Evolutionary conservation across 2,888 invertebrate genomes (phyloP), one percentile per base, ranked within the genome.

Genomic region (Eupithecia pulchellata): DNA sequence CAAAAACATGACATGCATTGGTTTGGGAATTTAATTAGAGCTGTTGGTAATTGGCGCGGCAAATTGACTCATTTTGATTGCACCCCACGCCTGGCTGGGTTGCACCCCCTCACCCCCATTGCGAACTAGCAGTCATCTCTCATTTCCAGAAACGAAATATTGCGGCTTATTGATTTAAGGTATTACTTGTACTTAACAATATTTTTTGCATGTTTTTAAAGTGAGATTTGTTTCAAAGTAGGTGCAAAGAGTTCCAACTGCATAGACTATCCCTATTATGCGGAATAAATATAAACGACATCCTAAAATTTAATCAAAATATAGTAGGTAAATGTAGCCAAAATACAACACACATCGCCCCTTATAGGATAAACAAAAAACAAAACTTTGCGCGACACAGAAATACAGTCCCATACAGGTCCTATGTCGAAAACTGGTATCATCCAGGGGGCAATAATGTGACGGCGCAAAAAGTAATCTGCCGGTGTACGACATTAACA

Each of bases 41-140:
- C 75, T 77, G 63, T 65, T 71, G 69, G 66, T 81, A 81, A 85
- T 86, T 82, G 81, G 68, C 71, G 73, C 73, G 58, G 75, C 75
- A 85, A 84, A 86, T 86, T 85, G 83, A 80, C 79, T 66, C 63
- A 60, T 66, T 69, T 69, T 62, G 39, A 58, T 66, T 64, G 66
- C 66, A n/a, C 47, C 61, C 36, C 17, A 30, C 27, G 58, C 58
- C 58, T 17, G n/a, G 57, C 47, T 47, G 47, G 11, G 20, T 20
- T 47, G 47, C 9, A 47, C 20, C 47, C 42, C 13, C 52, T 52
- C 25, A 52, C 20, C 39, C 52, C 25, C 20, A 25, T 52, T 52
- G 3, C 47, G 4, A 47, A 20, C 20, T 11, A 25, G 25, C 13
- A 11, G 52, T 47, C 47, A 47, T 47, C n/a, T 20, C 3, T 25